Evolutionary conservation across 2,113 vertebrate genomes (phyloP).

Genomic region (Neolamprologus fasciatus): DNA sequence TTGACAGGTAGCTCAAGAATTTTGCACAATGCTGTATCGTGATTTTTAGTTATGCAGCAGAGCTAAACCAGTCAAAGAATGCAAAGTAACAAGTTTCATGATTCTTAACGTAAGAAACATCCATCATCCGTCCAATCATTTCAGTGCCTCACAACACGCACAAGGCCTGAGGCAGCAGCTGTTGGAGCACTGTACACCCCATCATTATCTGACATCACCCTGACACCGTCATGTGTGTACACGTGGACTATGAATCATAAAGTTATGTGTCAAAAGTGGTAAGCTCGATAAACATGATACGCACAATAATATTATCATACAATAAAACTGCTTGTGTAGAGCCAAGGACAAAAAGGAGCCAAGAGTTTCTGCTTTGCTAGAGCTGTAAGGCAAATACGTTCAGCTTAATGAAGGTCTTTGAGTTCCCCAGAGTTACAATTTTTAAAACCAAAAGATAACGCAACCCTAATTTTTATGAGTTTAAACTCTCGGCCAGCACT

Average conservation of each 20-base stretch:
- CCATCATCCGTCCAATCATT: not conserved
- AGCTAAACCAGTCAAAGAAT: constrained; percentile 1
- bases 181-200: constrained; percentile 5
- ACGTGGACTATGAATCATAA: constrained; percentile 9
- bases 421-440: not conserved
- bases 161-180: constrained; percentile 9
- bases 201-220: constrained; percentile 26
- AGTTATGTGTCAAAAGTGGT: not conserved
- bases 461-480: not conserved
- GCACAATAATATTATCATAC: not conserved
- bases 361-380: not conserved
- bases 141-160: not conserved
- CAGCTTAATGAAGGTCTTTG: not conserved
- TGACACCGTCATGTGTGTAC: not conserved
- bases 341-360: not conserved
- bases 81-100: not conserved
- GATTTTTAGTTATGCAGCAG: not conserved
- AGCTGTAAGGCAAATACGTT: not conserved
- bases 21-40: not conserved
- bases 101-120: not conserved
- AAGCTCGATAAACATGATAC: not conserved
- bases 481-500: not conserved
- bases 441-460: not conserved
- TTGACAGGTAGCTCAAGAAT: not conserved
- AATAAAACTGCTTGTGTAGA: not conserved